These are phyloP conservation scores for Lerema accius DNA, from an alignment of 1,140 invertebrate genomes.

Conservation along the genomic window DNA sequence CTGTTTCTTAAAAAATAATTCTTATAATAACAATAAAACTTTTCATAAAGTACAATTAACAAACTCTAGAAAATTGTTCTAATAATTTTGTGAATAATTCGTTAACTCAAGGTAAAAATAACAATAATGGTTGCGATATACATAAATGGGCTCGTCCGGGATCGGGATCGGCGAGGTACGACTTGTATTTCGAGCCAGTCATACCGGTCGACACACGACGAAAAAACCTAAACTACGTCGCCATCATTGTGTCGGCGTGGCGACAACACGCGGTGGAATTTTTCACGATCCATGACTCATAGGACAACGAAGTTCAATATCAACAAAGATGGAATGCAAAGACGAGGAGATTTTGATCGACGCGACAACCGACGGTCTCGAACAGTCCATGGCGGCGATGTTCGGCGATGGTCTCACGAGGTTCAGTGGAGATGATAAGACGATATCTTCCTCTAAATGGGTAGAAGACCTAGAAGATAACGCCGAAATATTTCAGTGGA, in stretches of 20 bases:
- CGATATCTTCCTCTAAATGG: constrained; percentile 33
- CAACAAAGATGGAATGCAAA: not conserved
- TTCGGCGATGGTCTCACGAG: not conserved
- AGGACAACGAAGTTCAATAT: not conserved
- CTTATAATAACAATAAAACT: too few relatives aligned
- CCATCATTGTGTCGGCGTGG: too few relatives aligned
- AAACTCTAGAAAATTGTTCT: too few relatives aligned
- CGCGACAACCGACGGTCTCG: too few relatives aligned
- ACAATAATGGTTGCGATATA: too few relatives aligned
- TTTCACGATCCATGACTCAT: too few relatives aligned
- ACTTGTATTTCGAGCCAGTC: not conserved
- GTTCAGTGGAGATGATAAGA: constrained; percentile 34
- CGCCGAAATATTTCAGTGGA: constrained; percentile 38
- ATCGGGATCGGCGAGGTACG: too few relatives aligned
- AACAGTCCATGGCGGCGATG: not conserved
- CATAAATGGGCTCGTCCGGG: constrained; percentile 1
- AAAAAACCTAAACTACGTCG: too few relatives aligned
- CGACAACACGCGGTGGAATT: not conserved
- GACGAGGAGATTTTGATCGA: not conserved
- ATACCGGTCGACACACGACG: not conserved
- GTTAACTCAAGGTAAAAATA: too few relatives aligned
- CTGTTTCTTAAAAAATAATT: too few relatives aligned
- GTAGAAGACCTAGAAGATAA: constrained; percentile 41
- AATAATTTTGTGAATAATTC: too few relatives aligned
- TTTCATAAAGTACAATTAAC: too few relatives aligned